Conservation (phyloP, 2,797 vertebrate genomes). For the Sebastes vulpes region DNA sequence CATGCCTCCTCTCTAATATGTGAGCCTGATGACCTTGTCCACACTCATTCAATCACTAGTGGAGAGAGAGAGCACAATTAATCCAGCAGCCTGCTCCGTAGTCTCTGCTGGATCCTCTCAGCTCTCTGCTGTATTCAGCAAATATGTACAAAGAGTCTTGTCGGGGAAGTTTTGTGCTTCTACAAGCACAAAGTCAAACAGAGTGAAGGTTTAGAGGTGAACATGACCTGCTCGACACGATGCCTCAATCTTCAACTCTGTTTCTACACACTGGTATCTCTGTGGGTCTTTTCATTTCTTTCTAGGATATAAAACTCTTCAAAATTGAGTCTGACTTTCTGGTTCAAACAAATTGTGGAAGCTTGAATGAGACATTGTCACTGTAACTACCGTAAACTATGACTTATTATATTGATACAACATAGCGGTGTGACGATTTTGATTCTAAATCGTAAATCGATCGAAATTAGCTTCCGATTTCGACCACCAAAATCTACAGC, state of each 20-base stretch:
- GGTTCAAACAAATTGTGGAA: background rate
- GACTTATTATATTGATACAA: background rate
- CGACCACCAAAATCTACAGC: no score
- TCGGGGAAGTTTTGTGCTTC: conserved; percentile 54
- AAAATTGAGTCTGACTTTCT: background rate
- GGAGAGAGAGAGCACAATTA: conserved; percentile 60
- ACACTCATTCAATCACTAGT: conserved; percentile 64
- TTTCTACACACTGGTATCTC: background rate
- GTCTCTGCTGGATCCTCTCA: conserved; percentile 43
- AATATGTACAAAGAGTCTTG: conserved; percentile 64
- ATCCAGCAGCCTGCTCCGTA: conserved; percentile 44
- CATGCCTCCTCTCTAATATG: conserved; percentile 51
- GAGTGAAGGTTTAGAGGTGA: conserved; percentile 50
- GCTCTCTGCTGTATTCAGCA: conserved; percentile 71
- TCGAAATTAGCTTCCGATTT: no score
- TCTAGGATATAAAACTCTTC: background rate
- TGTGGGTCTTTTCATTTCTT: background rate
- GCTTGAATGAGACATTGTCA: background rate
- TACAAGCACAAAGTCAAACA: conserved; percentile 53
- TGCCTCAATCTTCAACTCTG: conserved; percentile 9
- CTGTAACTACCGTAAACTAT: background rate
- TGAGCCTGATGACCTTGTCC: conserved; percentile 72
- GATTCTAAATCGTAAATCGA: no score
- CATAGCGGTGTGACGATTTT: no score
- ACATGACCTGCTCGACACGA: conserved; percentile 21